Percentiles rank a stretch among this genome's conserved stretches.
phyloP scores from a whole-genome alignment of 2,888 invertebrate species.

The Lycia hirtaria region DNA sequence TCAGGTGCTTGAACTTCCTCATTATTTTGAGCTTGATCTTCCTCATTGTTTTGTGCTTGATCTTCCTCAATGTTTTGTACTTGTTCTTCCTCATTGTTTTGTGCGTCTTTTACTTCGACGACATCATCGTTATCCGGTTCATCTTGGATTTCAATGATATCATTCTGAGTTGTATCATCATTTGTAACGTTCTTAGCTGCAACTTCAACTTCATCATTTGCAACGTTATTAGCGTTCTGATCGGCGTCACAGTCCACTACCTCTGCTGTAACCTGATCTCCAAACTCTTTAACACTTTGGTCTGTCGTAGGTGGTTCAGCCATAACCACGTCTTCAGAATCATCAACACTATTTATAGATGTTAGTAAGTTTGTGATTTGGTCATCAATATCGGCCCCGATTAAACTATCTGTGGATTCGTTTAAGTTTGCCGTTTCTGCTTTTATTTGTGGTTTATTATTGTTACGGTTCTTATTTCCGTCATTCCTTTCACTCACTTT shows the following conservation, averaged over 20 bases:
- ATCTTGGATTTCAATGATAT: constrained; percentile 23
- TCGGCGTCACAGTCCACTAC: neutral
- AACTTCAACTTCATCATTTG: neutral
- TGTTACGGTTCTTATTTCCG: constrained; percentile 36
- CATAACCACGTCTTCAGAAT: neutral
- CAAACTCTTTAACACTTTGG: neutral
- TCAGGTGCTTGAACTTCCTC: constrained; percentile 27
- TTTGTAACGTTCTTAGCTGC: constrained; percentile 14
- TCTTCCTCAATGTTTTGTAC: neutral
- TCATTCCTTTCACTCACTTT: constrained; percentile 45
- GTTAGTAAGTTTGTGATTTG: constrained; percentile 65
- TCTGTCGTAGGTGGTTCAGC: neutral
- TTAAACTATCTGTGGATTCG: constrained; percentile 24
- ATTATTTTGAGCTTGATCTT: neutral
- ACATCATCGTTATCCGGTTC: constrained; percentile 8
- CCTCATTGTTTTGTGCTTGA: neutral
- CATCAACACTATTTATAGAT: constrained; percentile 48
- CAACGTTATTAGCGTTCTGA: neutral
- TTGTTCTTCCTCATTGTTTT: neutral
- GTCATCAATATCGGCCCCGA: constrained; percentile 51
- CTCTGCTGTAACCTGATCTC: neutral
- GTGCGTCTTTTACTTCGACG: constrained; percentile 12
- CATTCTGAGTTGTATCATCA: constrained; percentile 3
- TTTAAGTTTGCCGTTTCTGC: constrained; percentile 24
- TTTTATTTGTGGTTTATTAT: constrained; percentile 14